phyloP scores from a whole-genome alignment of 2,113 vertebrate genomes.

The Rhynchomys soricoides region DNA sequence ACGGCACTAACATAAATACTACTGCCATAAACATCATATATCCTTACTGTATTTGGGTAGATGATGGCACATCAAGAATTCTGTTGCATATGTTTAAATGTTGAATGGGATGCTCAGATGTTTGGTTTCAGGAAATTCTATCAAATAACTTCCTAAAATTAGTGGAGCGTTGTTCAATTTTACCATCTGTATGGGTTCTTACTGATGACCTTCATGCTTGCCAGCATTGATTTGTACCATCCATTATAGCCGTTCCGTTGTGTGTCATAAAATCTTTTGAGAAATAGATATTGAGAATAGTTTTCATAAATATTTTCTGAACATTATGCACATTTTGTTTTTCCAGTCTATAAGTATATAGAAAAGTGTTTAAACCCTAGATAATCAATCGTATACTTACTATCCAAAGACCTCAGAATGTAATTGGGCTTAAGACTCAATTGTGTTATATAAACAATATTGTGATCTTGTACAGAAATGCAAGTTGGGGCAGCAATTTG shows the following conservation, averaged over 20 bases:
- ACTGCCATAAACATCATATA: background rate
- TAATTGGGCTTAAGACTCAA: background rate
- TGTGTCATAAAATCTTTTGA: background rate
- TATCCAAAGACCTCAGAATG: background rate
- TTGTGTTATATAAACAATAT: background rate
- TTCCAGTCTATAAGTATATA: background rate
- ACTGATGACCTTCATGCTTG: background rate
- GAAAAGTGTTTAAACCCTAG: background rate
- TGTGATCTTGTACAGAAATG: background rate
- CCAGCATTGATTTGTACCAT: background rate
- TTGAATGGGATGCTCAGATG: background rate
- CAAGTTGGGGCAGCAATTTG: background rate
- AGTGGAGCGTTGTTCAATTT: background rate
- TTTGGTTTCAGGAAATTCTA: background rate
- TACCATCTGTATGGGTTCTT: background rate
- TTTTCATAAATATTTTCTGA: conserved; percentile 24
- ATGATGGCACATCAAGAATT: background rate
- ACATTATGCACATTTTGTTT: background rate
- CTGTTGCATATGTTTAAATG: background rate
- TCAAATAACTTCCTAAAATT: conserved; percentile 41
- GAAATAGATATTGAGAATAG: background rate
- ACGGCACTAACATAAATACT: background rate
- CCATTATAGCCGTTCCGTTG: background rate
- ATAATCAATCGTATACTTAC: background rate
- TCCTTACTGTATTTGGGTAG: background rate